Evolutionary conservation across 2,888 invertebrate genomes (phyloP).

Genomic region (Hirtodrosophila alboralis): DNA sequence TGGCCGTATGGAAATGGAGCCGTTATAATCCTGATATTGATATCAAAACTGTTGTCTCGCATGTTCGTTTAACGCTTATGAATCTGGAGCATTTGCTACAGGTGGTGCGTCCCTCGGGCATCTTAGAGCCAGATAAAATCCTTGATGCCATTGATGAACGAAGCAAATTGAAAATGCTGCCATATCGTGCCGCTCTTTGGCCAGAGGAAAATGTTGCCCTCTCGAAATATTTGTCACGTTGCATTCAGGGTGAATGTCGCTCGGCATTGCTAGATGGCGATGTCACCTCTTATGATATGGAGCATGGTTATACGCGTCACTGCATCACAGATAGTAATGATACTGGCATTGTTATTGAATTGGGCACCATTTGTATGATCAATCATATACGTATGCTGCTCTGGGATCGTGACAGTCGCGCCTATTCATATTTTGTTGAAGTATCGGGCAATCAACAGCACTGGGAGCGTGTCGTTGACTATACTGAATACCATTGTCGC

Average conservation of each 20-base stretch:
- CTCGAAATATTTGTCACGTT: slow-evolving; percentile 91
- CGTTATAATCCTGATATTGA: slow-evolving; percentile 88
- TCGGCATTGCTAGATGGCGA: slow-evolving; percentile 95
- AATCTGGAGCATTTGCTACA: slow-evolving; percentile 93
- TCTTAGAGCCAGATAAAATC: slow-evolving; percentile 94
- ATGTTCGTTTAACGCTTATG: slow-evolving; percentile 94
- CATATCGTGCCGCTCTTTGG: slow-evolving; percentile 92
- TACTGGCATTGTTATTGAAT: slow-evolving; percentile 93
- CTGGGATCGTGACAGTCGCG: slow-evolving; percentile 96
- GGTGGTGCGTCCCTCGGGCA: slow-evolving; percentile 93
- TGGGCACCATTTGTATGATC: slow-evolving; percentile 93
- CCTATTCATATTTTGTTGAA: slow-evolving; percentile 86
- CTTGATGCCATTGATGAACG: slow-evolving; percentile 97
- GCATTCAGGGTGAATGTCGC: slow-evolving; percentile 95
- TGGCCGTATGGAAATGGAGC: slow-evolving; percentile 94
- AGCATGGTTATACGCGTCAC: slow-evolving; percentile 95
- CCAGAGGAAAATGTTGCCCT: slow-evolving; percentile 97
- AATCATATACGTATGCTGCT: slow-evolving; percentile 96
- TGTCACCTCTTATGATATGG: slow-evolving; percentile 94
- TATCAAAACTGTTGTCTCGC: slow-evolving; percentile 86
- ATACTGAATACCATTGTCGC: slow-evolving; percentile 95
- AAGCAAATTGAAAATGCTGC: slow-evolving; percentile 91
- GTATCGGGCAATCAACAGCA: slow-evolving; percentile 97
- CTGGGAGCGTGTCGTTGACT: slow-evolving; percentile 97
- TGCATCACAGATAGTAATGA: slow-evolving; percentile 89